Evolutionary conservation across 2,113 vertebrate species (phyloP).

Genomic region (Oreocharis arfaki): DNA sequence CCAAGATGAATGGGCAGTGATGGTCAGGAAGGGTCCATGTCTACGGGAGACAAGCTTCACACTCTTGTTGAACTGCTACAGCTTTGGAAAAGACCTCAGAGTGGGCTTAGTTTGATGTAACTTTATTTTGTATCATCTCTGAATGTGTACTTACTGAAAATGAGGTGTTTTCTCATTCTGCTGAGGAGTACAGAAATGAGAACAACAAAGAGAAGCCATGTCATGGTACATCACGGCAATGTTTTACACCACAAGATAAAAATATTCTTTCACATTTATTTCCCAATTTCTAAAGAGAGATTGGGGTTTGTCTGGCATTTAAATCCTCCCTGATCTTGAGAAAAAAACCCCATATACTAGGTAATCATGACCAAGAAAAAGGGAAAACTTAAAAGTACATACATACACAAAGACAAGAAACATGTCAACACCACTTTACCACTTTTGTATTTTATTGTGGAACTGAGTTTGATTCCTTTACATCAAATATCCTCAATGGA

Average conservation of each 20-base stretch:
- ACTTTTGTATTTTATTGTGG: slow-evolving; percentile 93
- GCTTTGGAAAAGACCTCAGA: neutral
- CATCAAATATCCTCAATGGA: slow-evolving; percentile 87
- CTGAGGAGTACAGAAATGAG: neutral
- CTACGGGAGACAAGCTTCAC: neutral
- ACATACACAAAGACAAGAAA: slow-evolving; percentile 34
- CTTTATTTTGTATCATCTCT: neutral
- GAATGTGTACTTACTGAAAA: neutral
- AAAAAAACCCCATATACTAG: neutral
- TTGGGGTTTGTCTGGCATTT: neutral
- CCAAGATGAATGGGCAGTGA: neutral
- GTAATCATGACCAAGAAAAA: neutral
- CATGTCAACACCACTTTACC: slow-evolving; percentile 61
- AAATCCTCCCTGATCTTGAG: neutral
- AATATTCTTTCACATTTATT: neutral
- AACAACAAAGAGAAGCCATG: neutral
- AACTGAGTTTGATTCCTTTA: slow-evolving; percentile 86
- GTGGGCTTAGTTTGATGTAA: neutral
- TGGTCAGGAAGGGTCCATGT: neutral
- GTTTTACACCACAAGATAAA: neutral
- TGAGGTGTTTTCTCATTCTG: neutral
- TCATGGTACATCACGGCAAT: neutral
- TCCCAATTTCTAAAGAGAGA: neutral
- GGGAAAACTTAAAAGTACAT: neutral
- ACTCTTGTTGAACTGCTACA: neutral